These are phyloP conservation scores for Watsonalla binaria DNA, from an alignment of 2,888 invertebrate species.

Conservation along the genomic window DNA sequence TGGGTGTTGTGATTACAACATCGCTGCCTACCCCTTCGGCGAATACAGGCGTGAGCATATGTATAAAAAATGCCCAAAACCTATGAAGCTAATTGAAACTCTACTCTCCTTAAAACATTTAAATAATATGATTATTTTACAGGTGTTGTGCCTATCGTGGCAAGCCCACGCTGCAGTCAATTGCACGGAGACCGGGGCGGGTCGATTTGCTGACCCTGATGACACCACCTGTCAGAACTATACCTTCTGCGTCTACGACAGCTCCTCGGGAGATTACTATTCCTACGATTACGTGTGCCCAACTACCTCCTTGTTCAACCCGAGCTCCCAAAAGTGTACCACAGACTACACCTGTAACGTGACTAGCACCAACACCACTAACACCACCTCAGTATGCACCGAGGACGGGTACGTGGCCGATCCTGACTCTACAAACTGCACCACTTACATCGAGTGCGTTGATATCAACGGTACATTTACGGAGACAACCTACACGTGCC, in stretches of 20 bases:
- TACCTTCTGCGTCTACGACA: constrained; percentile 49
- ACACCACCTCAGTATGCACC: constrained; percentile 39
- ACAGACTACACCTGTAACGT: constrained; percentile 48
- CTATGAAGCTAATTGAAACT: too few relatives aligned
- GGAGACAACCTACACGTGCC: constrained; percentile 48
- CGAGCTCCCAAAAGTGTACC: constrained; percentile 45
- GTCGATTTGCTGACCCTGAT: constrained; percentile 50
- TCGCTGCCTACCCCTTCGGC: too few relatives aligned
- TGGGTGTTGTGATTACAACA: too few relatives aligned
- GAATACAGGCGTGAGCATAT: too few relatives aligned
- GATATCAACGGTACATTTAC: constrained; percentile 38
- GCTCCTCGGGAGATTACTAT: constrained; percentile 31
- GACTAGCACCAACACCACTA: constrained; percentile 21
- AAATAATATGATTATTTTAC: constrained; percentile 1
- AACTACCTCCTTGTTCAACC: constrained; percentile 59
- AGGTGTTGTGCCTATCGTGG: constrained; percentile 32
- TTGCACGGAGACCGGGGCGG: constrained; percentile 47
- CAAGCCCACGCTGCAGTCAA: constrained; percentile 41
- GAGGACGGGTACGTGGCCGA: constrained; percentile 51
- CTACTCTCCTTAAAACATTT: too few relatives aligned
- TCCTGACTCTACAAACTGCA: constrained; percentile 47
- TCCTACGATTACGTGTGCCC: constrained; percentile 63
- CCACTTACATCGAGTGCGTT: constrained; percentile 55
- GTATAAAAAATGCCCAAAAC: too few relatives aligned
- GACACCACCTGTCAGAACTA: constrained; percentile 66